Evolutionary conservation across 2,113 vertebrate genomes (phyloP), one percentile per base, ranked within the genome.

Genomic region (Saimiri boliviensis): DNA sequence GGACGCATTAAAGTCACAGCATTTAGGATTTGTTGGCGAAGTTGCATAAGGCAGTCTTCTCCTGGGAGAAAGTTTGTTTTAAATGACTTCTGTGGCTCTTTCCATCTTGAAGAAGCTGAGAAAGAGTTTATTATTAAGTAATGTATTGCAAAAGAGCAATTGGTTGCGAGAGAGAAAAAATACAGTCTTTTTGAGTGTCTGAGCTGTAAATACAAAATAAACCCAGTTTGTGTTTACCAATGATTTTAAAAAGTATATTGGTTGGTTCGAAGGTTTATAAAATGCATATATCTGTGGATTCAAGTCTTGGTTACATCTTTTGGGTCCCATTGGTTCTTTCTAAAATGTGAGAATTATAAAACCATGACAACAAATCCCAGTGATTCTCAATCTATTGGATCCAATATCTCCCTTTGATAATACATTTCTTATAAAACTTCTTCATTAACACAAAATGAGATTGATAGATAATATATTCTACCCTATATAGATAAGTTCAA

Each of bases 1-100:
- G 8, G 37, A 85, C 27, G 4, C 37, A n/a, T 74, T 54, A 54
- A 87, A 86, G 37, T 73, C 91, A 84, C 32, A 95, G 71, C 30
- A 63, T 86, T 88, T 73, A 91, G 40, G 92, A 85, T 25, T 88
- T 95, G 42, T 71, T 60, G 40, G 32, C 91, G 49, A 89, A n/a
- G 30, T 47, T 87, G 54, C 85, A 19, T 71, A 84, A 73, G 32
- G 85, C 1, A 92, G 30, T 68, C 60, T 90, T 93, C 27, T 96
- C 8, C 25, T 79, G 17, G 54, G 42, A 86, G 37, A 70, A 85
- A 88, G 17, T 9, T 86, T 79, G 25, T 91, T 93, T 92, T 27
- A 92, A 76, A 91, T 49, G 27, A 60, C 4, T 85, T 86, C 92
- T 87, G 12, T 56, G 54, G 19, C 35, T n/a, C 47, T 94, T 93